These are phyloP conservation scores for Sarcophaga rosellei DNA, from an alignment of 2,888 invertebrate genomes.

Conservation along the genomic window DNA sequence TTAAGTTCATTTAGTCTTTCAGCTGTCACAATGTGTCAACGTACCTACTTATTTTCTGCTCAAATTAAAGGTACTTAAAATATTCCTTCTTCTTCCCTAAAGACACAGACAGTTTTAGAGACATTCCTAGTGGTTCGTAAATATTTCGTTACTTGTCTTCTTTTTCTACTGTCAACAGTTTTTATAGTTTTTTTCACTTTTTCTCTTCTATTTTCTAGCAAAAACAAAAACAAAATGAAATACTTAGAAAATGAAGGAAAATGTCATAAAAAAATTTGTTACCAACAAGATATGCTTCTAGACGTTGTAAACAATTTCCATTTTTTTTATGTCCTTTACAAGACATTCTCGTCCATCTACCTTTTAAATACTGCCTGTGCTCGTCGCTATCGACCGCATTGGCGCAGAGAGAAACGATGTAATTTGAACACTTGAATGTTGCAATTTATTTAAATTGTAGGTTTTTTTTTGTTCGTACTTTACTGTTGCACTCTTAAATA, in stretches of 20 bases:
- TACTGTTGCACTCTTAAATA: conserved; percentile 1
- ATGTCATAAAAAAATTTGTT: neutral
- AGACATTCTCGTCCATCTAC: conserved; percentile 4
- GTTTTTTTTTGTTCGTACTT: neutral
- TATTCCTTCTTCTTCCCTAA: too few relatives aligned
- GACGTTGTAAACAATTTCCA: neutral
- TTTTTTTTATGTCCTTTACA: neutral
- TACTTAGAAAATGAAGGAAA: neutral
- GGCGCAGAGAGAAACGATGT: conserved; percentile 2
- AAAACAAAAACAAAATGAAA: too few relatives aligned
- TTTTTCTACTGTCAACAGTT: too few relatives aligned
- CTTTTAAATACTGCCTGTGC: neutral
- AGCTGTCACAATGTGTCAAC: too few relatives aligned
- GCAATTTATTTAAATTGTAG: conserved; percentile 56
- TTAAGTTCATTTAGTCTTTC: too few relatives aligned
- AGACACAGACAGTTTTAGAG: too few relatives aligned
- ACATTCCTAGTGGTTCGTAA: too few relatives aligned
- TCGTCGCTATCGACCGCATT: neutral
- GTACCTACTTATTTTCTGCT: too few relatives aligned
- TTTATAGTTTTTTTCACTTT: too few relatives aligned
- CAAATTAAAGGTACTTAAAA: too few relatives aligned
- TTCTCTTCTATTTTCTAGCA: too few relatives aligned
- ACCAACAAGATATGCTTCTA: neutral
- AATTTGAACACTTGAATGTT: conserved; percentile 44
- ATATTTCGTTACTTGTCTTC: too few relatives aligned